Conservation (phyloP, 1,140 invertebrate species). For the Macrosteles quadrilineatus region DNA sequence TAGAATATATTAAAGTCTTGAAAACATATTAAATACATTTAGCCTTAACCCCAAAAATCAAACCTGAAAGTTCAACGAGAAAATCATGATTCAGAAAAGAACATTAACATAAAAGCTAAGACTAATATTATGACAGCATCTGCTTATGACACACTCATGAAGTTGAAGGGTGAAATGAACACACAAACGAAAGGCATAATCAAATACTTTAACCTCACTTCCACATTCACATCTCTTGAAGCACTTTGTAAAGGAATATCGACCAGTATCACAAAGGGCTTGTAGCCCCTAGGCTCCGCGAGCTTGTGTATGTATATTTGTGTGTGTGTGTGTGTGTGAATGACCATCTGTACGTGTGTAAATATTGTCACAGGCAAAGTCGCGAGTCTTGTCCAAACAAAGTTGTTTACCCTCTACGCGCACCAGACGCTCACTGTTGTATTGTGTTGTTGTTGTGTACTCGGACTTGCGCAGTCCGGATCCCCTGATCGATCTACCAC, state of each 20-base stretch:
- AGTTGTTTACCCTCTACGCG: background rate
- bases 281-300: background rate
- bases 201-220: no score
- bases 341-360: conserved; percentile 3
- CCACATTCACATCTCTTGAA: no score
- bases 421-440: background rate
- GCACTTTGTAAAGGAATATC: background rate
- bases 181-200: no score
- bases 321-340: background rate
- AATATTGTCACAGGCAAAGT: conserved; percentile 22
- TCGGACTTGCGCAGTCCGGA: background rate
- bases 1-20: no score
- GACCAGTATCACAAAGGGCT: background rate
- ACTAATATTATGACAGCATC: no score
- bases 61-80: no score
- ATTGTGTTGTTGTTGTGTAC: conserved; percentile 22
- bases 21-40: no score
- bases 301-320: background rate
- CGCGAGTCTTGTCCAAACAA: conserved; percentile 13
- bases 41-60: no score
- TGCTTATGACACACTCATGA: no score
- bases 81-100: no score
- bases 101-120: no score
- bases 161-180: no score
- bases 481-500: conserved; percentile 19